These are phyloP conservation scores for Sialia sialis DNA, from an alignment of 2,113 vertebrate species.

Conservation along the genomic window DNA sequence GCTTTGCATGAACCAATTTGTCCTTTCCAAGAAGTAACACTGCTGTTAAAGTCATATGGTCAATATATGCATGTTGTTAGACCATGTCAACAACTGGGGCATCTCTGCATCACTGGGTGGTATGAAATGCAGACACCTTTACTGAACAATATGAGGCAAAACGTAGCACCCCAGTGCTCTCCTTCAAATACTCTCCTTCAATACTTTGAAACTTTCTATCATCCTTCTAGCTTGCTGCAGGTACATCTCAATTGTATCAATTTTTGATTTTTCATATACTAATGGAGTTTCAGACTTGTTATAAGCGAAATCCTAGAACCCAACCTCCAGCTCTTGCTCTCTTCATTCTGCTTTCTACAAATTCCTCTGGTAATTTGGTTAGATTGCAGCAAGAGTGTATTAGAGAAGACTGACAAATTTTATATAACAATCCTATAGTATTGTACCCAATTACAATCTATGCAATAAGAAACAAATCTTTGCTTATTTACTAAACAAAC, in stretches of 20 bases:
- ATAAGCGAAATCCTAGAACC: not conserved
- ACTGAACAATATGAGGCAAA: not conserved
- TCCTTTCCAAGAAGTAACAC: not conserved
- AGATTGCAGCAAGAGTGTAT: not conserved
- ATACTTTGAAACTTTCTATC: not conserved
- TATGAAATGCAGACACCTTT: not conserved
- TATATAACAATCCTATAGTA: not conserved
- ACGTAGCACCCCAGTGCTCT: not conserved
- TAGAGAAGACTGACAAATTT: not conserved
- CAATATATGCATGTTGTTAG: not conserved
- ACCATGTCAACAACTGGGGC: not conserved
- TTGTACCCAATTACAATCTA: not conserved
- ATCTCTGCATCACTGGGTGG: not conserved
- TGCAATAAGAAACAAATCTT: not conserved
- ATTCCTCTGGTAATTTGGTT: not conserved
- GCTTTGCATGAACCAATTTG: not conserved
- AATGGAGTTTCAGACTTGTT: not conserved
- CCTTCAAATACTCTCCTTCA: not conserved
- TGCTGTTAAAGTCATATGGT: not conserved
- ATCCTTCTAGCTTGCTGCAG: not conserved
- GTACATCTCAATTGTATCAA: not conserved
- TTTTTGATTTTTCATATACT: not conserved
- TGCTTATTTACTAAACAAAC: not conserved
- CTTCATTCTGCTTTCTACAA: not conserved
- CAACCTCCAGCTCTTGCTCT: not conserved